These are phyloP conservation scores for Nyctalus aviator DNA, from an alignment of 2,797 vertebrate genomes.

Conservation along the genomic window DNA sequence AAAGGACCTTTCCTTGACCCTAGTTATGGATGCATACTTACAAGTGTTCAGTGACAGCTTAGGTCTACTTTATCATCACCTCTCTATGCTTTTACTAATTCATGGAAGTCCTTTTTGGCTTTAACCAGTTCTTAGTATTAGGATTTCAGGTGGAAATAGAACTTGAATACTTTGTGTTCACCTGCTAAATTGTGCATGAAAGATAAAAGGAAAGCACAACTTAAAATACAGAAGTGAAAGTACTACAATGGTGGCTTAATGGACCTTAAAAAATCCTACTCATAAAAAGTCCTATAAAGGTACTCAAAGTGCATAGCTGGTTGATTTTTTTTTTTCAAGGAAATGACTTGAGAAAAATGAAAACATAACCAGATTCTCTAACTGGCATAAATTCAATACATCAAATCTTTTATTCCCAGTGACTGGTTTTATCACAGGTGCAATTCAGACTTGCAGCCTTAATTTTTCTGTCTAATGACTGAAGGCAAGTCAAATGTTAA, in stretches of 20 bases:
- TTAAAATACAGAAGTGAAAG: slow-evolving; percentile 43
- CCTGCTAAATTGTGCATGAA: slow-evolving; percentile 59
- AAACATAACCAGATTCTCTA: slow-evolving; percentile 45
- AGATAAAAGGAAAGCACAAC: slow-evolving; percentile 60
- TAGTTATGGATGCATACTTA: neutral
- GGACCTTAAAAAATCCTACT: slow-evolving; percentile 51
- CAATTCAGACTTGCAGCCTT: slow-evolving; percentile 36
- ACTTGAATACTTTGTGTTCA: slow-evolving; percentile 71
- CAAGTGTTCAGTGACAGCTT: slow-evolving; percentile 34
- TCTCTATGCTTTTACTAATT: slow-evolving; percentile 72
- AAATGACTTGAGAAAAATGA: slow-evolving; percentile 67
- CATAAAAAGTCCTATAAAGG: slow-evolving; percentile 42
- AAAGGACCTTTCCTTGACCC: slow-evolving; percentile 24
- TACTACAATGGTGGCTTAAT: slow-evolving; percentile 64
- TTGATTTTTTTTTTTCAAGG: slow-evolving; percentile 73
- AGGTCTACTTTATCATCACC: slow-evolving; percentile 49
- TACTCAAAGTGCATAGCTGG: slow-evolving; percentile 46
- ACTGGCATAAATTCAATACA: slow-evolving; percentile 20
- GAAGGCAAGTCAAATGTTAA: slow-evolving; percentile 39
- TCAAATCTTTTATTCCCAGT: slow-evolving; percentile 55
- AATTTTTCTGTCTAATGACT: slow-evolving; percentile 57
- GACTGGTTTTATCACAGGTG: slow-evolving; percentile 28
- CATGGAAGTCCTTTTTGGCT: slow-evolving; percentile 47
- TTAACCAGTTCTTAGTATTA: slow-evolving; percentile 56
- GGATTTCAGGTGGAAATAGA: slow-evolving; percentile 64